Conservation (phyloP, 2,113 vertebrate genomes). For the Chaenogobius annularis region DNA sequence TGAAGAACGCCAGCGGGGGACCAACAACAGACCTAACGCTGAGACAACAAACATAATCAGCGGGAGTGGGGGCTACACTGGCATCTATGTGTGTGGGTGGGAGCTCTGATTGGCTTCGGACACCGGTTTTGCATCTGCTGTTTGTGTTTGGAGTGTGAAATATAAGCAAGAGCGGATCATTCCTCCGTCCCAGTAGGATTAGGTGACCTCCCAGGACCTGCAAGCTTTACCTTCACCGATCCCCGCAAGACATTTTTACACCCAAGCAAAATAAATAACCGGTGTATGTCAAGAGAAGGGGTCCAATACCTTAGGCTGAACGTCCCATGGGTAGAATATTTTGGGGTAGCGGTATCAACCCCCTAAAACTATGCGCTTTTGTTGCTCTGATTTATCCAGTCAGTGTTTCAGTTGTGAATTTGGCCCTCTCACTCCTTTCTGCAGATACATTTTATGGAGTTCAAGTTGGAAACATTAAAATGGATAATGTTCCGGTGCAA, state of each 20-base stretch:
- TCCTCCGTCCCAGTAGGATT: slow-evolving; percentile 33
- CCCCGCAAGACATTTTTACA: slow-evolving; percentile 70
- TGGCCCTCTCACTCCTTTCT: slow-evolving; percentile 42
- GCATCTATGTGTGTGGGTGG: slow-evolving; percentile 41
- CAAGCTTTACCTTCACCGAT: slow-evolving; percentile 59
- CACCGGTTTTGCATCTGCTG: slow-evolving; percentile 41
- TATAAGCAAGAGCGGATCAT: slow-evolving; percentile 13
- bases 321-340: slow-evolving; percentile 60
- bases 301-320: slow-evolving; percentile 31
- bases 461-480: slow-evolving; percentile 61
- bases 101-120: slow-evolving; percentile 13
- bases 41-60: slow-evolving; percentile 75
- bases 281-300: slow-evolving; percentile 47
- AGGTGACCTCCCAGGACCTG: slow-evolving; percentile 64
- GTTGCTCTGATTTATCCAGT: slow-evolving; percentile 72
- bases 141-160: slow-evolving; percentile 41
- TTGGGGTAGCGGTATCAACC: slow-evolving; percentile 49
- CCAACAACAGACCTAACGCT: slow-evolving; percentile 70
- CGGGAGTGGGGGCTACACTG: slow-evolving; percentile 21
- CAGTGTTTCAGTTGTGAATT: slow-evolving; percentile 65
- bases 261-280: slow-evolving; percentile 72
- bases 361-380: slow-evolving; percentile 65
- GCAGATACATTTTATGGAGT: slow-evolving; percentile 59
- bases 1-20: slow-evolving; percentile 58
- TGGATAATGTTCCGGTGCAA: slow-evolving; percentile 53